Conservation (phyloP, 1,140 invertebrate species). For the Lycorma delicatula region DNA sequence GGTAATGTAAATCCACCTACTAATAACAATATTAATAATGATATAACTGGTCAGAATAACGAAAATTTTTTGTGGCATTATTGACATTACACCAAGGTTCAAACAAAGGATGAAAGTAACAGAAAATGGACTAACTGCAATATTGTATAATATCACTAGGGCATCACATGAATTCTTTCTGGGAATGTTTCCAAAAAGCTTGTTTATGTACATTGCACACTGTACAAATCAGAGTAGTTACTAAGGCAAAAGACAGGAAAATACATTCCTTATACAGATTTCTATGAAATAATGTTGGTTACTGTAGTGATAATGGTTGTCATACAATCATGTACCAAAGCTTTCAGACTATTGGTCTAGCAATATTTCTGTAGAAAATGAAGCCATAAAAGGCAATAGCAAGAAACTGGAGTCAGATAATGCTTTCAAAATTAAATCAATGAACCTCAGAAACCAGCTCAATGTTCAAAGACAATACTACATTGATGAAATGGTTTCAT, state of each 20-base stretch:
- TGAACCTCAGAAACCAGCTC: slow-evolving; percentile 17
- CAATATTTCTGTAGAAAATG: slow-evolving; percentile 28
- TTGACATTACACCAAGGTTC: background rate
- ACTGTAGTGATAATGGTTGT: slow-evolving; percentile 15
- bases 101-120: background rate
- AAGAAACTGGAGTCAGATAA: slow-evolving; percentile 22
- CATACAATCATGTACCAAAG: slow-evolving; percentile 17
- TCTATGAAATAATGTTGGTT: slow-evolving; percentile 17
- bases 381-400: slow-evolving; percentile 25
- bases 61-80: background rate
- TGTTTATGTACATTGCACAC: slow-evolving; percentile 13
- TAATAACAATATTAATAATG: no score
- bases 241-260: slow-evolving; percentile 3
- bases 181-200: slow-evolving; percentile 11
- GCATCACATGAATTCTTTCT: background rate
- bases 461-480: slow-evolving; percentile 25
- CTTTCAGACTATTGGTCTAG: slow-evolving; percentile 23
- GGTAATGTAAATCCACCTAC: no score
- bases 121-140: background rate
- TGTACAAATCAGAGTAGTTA: slow-evolving; percentile 1
- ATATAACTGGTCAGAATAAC: background rate
- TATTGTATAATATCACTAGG: background rate
- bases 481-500: slow-evolving; percentile 21
- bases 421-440: slow-evolving; percentile 27
- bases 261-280: background rate